Evolutionary conservation across 2,797 vertebrate species (phyloP).

Genomic region (Macrochelys suwanniensis): DNA sequence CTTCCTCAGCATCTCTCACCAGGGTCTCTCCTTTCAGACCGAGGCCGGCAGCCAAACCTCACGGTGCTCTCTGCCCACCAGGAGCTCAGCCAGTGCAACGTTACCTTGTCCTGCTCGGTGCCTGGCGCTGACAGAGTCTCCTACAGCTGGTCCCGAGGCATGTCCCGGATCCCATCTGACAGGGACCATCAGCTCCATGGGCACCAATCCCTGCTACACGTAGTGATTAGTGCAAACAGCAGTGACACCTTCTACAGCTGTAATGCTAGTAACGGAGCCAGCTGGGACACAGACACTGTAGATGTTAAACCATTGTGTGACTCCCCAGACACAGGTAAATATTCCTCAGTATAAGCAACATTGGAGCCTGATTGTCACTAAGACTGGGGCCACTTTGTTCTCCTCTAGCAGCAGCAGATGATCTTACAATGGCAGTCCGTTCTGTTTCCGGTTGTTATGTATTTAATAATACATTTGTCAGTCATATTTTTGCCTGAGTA

Average conservation of each 20-base stretch:
- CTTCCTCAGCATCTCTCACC: not conserved
- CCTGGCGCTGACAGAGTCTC: fast-evolving
- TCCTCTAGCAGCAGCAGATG: not conserved
- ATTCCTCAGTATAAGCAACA: not conserved
- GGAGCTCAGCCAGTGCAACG: not conserved
- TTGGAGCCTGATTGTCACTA: too few species aligned
- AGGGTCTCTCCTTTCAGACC: not conserved
- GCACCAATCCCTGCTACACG: not conserved
- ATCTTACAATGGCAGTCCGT: too few species aligned
- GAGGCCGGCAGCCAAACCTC: fast-evolving
- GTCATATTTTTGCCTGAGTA: too few species aligned
- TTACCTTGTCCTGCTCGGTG: not conserved
- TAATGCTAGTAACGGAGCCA: not conserved
- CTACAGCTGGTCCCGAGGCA: not conserved
- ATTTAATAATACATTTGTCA: too few species aligned
- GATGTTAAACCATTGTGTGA: fast-evolving
- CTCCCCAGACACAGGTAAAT: not conserved
- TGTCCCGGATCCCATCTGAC: fast-evolving
- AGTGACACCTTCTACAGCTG: fast-evolving
- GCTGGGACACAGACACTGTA: fast-evolving
- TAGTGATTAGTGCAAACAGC: fast-evolving
- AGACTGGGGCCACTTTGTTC: too few species aligned
- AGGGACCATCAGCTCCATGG: fast-evolving
- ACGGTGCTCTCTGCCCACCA: fast-evolving
- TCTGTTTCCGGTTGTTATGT: too few species aligned